Evolutionary conservation across 2,888 invertebrate genomes (phyloP).

Genomic region (Anthophora plumipes): DNA sequence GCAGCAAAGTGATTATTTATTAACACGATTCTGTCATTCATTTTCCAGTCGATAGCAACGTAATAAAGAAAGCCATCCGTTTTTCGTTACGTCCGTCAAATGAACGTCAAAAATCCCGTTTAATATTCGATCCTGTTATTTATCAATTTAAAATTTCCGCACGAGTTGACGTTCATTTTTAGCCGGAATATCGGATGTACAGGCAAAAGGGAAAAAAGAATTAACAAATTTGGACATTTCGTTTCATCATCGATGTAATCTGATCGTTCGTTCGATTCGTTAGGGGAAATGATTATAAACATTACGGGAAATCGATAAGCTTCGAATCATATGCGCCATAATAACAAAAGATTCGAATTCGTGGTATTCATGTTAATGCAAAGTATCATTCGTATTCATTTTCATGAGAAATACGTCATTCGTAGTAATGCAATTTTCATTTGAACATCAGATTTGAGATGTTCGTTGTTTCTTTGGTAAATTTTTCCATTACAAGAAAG

Average conservation of each 20-base stretch:
- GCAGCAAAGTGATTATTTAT: not conserved
- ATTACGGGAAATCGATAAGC: not conserved
- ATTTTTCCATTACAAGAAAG: too few relatives aligned
- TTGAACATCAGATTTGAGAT: not conserved
- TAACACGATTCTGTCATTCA: not conserved
- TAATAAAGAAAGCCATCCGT: not conserved
- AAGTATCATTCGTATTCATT: slow-evolving; percentile 8
- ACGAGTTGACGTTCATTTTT: not conserved
- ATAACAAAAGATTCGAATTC: not conserved
- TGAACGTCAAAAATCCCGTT: not conserved
- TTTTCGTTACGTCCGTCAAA: not conserved
- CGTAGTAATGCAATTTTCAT: slow-evolving; percentile 18
- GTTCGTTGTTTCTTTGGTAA: too few relatives aligned
- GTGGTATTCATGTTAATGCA: slow-evolving; percentile 18
- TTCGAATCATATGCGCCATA: not conserved
- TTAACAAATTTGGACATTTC: slow-evolving; percentile 1
- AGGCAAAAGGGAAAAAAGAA: not conserved
- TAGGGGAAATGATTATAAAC: not conserved
- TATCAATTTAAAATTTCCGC: not conserved
- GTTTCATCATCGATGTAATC: not conserved
- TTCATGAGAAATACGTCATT: slow-evolving; percentile 18
- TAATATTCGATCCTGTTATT: slow-evolving; percentile 1
- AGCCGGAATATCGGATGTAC: not conserved
- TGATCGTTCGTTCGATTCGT: not conserved
- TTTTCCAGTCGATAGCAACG: not conserved